Conservation (phyloP, 1,140 invertebrate species). For the Caenorhabditis remanei region DNA sequence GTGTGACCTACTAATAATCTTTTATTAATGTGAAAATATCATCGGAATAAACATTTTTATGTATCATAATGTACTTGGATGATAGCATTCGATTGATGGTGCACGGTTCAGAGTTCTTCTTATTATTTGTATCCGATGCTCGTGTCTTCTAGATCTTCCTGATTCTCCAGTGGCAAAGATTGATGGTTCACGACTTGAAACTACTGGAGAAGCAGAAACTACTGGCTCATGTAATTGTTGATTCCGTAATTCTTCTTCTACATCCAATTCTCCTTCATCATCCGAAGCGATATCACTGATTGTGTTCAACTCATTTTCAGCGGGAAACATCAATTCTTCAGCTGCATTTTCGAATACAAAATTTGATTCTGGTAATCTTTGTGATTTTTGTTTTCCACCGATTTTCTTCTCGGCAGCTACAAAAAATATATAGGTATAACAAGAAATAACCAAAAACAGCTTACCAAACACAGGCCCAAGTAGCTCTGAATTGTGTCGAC, state of each 20-base stretch:
- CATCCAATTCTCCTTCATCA: background rate
- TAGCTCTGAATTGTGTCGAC: background rate
- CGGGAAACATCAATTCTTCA: background rate
- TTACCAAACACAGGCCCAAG: background rate
- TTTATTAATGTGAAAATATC: background rate
- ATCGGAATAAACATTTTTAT: too few relatives aligned
- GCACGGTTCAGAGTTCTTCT: background rate
- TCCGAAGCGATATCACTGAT: conserved; percentile 16
- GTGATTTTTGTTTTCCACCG: background rate
- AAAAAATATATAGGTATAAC: background rate
- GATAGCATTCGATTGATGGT: background rate
- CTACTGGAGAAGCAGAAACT: background rate
- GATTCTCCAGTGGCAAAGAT: conserved; percentile 8
- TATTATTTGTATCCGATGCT: background rate
- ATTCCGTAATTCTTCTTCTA: background rate
- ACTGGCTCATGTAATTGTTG: background rate
- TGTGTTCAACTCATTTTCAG: conserved; percentile 10
- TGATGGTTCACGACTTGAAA: background rate
- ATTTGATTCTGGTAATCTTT: background rate
- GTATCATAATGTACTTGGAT: background rate
- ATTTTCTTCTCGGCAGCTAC: conserved; percentile 16
- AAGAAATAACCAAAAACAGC: background rate
- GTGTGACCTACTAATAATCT: background rate
- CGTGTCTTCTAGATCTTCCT: background rate
- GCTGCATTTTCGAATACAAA: conserved; percentile 25